Evolutionary conservation across 30 jellyfish, hydroid and myxozoan genomes (phyloP).

Genomic region (Turritopsis dohrnii): DNA sequence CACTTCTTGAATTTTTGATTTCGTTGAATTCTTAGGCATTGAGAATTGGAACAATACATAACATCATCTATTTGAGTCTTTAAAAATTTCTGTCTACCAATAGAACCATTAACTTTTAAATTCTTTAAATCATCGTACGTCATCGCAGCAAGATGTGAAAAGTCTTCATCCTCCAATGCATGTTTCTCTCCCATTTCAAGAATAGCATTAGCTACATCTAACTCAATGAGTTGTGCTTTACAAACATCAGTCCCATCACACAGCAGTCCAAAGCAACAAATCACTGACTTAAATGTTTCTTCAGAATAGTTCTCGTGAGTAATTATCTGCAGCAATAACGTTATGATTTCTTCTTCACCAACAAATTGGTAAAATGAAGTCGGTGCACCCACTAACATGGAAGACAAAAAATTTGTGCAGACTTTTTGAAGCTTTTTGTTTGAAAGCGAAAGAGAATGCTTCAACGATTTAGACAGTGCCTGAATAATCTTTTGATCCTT

Average conservation of each 20-base stretch:
- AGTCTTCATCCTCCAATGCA: slow-evolving; percentile 26
- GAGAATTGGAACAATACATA: slow-evolving; percentile 19
- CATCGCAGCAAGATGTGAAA: slow-evolving; percentile 32
- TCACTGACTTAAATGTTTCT: slow-evolving; percentile 28
- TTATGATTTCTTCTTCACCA: slow-evolving; percentile 9
- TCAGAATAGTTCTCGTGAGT: slow-evolving; percentile 1
- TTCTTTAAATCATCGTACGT: slow-evolving; percentile 30
- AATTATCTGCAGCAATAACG: neutral
- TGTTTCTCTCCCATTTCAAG: slow-evolving; percentile 25
- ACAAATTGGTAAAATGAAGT: neutral
- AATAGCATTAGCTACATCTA: slow-evolving; percentile 24
- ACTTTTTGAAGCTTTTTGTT: slow-evolving; percentile 18
- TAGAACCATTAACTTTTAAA: slow-evolving; percentile 13
- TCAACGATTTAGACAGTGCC: neutral
- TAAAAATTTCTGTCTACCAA: slow-evolving; percentile 27
- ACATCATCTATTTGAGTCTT: slow-evolving; percentile 24
- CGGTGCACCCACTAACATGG: slow-evolving; percentile 29
- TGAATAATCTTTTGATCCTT: slow-evolving; percentile 2
- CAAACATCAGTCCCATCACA: slow-evolving; percentile 36
- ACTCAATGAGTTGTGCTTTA: slow-evolving; percentile 24
- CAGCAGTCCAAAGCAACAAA: slow-evolving; percentile 38
- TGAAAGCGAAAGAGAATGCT: neutral
- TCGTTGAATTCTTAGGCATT: slow-evolving; percentile 12
- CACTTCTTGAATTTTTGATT: slow-evolving; percentile 25
- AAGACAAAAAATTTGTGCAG: slow-evolving; percentile 17